phyloP scores from a whole-genome alignment of 1,140 invertebrate species.

The Alviniconcha marisindica region DNA sequence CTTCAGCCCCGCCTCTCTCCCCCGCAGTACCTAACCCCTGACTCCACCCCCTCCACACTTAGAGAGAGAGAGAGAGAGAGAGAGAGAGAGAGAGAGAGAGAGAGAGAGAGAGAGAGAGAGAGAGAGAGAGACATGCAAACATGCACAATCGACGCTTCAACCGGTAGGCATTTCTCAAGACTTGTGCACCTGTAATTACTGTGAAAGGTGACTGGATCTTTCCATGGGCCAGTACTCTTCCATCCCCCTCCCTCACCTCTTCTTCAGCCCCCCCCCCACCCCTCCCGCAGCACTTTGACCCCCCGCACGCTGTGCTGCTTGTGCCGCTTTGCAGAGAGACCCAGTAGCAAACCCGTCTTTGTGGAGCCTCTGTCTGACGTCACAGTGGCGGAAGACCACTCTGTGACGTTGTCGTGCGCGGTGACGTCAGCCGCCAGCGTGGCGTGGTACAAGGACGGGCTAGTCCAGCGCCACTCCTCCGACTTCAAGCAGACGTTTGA shows the following conservation, averaged over 20 bases:
- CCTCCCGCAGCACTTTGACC: neutral
- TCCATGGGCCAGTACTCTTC: neutral
- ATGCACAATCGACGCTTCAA: no score
- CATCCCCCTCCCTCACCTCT: neutral
- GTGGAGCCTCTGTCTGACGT: slow-evolving; percentile 51
- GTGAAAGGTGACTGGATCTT: neutral
- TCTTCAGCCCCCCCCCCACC: neutral
- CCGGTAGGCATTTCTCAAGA: no score
- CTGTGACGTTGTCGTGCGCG: slow-evolving; percentile 53
- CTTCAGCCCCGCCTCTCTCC: no score
- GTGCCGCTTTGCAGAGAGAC: slow-evolving; percentile 42
- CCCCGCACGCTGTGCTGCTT: neutral
- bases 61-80: no score
- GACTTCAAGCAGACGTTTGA: slow-evolving; percentile 70
- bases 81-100: no score
- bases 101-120: no score
- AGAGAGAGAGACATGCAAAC: no score
- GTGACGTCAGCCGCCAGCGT: slow-evolving; percentile 54
- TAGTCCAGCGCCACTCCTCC: slow-evolving; percentile 55
- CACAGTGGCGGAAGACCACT: slow-evolving; percentile 60
- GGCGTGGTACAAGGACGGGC: slow-evolving; percentile 66
- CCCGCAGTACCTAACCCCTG: no score
- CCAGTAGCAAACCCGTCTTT: slow-evolving; percentile 49
- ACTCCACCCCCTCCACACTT: no score
- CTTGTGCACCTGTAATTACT: no score